Evolutionary conservation across 2,113 vertebrate genomes (phyloP), one percentile per base, ranked within the genome.

Genomic region (Hypocryptadius cinnamomeus): DNA sequence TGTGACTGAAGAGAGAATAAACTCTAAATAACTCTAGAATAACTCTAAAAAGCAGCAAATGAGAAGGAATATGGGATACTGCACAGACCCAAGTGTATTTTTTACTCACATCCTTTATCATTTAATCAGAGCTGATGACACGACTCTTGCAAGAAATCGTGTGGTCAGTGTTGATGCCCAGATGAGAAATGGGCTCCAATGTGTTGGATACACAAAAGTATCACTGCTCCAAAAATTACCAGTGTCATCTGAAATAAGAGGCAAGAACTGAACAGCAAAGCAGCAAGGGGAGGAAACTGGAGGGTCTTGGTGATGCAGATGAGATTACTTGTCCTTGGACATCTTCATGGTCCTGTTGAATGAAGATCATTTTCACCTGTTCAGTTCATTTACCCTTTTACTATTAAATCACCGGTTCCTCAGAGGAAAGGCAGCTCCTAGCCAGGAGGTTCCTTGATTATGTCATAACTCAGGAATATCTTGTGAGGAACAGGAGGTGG

Each of bases 221-320:
- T 27, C 56, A 23, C 42, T 66, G 30, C 40, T 57, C 31, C 12
- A 28, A 73, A 71, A 85, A 63, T 48, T 63, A 27, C 27, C 35
- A 16, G 10, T 48, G 40, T 56, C 18, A 51, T 33, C 66, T 71
- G 74, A 77, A 92, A 60, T n/a, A 24, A 61, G 35, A 59, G 8
- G 4, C 9, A 60, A 73, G 45, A 91, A 66, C 2, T 73, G 19
- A 85, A 71, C 17, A 69, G 63, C 50, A 73, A 82, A 70, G 64
- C 63, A 85, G 40, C 8, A 4, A 56, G 45, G 54, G 23, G 45
- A 69, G 50, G 15, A 11, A 42, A 65, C 39, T 28, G 42, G 16
- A 76, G 30, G 4, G 30, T 44, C 4, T 0, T 7, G 2, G 44
- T 1, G 8, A 40, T 1, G 1, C 10, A 40, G 31, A 39, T 3